These are phyloP conservation scores for Agelastica alni DNA, from an alignment of 2,888 invertebrate genomes.

Conservation along the genomic window DNA sequence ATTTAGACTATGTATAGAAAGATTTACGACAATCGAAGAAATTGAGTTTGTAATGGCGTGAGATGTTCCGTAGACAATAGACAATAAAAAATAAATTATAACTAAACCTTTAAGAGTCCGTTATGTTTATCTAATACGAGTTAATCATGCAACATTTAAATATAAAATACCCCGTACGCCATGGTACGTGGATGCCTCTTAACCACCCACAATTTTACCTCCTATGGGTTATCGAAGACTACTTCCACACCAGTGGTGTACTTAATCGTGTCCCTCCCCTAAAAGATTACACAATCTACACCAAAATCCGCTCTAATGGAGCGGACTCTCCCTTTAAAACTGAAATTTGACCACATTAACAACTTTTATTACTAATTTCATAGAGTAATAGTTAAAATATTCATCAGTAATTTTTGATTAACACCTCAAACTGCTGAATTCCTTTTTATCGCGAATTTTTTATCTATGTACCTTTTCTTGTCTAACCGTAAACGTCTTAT, in stretches of 20 bases:
- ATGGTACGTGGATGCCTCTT: constrained; percentile 52
- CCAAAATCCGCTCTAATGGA: no score
- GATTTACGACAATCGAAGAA: constrained; percentile 51
- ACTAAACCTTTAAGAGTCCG: constrained; percentile 56
- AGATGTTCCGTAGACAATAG: constrained; percentile 55
- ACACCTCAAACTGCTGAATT: no score
- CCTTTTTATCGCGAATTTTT: background rate
- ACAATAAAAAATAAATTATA: constrained; percentile 58
- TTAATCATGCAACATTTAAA: constrained; percentile 60
- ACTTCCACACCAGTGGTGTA: constrained; percentile 27
- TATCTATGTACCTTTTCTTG: background rate
- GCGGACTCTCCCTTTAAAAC: no score
- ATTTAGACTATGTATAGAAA: constrained; percentile 34
- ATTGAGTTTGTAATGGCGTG: constrained; percentile 54
- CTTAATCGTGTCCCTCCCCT: no score
- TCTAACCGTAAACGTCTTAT: background rate
- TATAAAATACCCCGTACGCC: constrained; percentile 57
- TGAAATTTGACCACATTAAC: no score
- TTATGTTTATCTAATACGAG: constrained; percentile 58
- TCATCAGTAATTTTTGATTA: no score
- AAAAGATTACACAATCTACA: no score
- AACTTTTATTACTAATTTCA: no score
- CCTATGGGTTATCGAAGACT: constrained; percentile 34
- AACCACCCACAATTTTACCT: constrained; percentile 42
- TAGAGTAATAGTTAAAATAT: no score